Evolutionary conservation across 2,113 vertebrate species (phyloP).

Genomic region (Aldabrachelys gigantea): DNA sequence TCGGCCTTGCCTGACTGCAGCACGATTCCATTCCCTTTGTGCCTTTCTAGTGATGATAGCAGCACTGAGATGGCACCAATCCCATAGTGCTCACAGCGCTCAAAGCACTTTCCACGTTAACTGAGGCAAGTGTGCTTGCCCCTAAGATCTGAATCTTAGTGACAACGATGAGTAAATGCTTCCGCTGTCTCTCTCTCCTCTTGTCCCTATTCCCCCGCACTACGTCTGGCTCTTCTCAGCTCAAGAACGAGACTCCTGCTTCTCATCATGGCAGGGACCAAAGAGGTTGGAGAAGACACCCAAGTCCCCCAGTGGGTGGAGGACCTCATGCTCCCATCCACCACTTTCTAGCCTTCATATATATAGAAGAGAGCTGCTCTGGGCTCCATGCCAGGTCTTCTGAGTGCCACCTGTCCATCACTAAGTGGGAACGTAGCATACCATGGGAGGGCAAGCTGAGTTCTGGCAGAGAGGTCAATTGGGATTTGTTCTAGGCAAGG

Average conservation of each 20-base stretch:
- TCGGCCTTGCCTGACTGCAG: background rate
- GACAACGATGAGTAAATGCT: background rate
- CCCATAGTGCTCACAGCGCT: background rate
- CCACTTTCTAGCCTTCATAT: background rate
- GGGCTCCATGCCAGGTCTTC: background rate
- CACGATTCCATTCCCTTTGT: background rate
- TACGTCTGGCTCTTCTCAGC: background rate
- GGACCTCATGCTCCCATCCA: background rate
- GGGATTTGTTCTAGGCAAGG: background rate
- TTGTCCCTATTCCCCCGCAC: background rate
- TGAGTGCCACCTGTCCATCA: background rate
- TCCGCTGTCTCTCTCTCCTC: background rate
- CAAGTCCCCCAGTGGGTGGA: too few species aligned
- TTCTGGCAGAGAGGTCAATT: background rate
- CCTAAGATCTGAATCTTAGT: too few species aligned
- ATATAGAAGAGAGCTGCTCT: background rate
- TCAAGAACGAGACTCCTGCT: background rate
- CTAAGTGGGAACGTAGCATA: background rate
- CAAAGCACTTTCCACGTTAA: background rate
- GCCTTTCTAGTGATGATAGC: background rate
- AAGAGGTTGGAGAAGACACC: background rate
- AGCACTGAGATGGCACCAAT: background rate
- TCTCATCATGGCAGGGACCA: background rate
- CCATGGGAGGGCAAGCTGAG: too few species aligned
- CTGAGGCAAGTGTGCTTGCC: background rate